These are phyloP conservation scores for Onychostruthus taczanowskii DNA, from an alignment of 2,113 vertebrate species.

Conservation along the genomic window DNA sequence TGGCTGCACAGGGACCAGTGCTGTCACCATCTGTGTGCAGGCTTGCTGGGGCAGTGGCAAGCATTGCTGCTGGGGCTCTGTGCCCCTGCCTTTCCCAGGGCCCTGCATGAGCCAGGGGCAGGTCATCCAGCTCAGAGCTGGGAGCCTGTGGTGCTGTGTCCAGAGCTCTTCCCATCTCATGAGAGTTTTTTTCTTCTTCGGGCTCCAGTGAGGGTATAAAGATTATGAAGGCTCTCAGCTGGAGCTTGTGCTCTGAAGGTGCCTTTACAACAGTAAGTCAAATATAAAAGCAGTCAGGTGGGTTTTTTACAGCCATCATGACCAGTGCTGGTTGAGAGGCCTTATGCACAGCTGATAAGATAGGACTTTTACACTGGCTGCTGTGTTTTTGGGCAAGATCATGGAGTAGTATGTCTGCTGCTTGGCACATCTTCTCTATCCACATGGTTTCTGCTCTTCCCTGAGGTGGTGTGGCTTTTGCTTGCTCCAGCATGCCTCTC, in stretches of 20 bases:
- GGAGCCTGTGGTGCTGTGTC: neutral
- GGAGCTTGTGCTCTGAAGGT: neutral
- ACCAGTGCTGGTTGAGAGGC: neutral
- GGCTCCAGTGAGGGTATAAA: neutral
- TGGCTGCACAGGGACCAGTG: neutral
- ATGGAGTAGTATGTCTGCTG: neutral
- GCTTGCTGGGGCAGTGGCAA: neutral
- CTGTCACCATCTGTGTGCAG: neutral
- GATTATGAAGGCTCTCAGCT: neutral
- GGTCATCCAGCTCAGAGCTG: neutral
- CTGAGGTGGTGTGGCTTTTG: neutral
- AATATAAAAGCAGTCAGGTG: neutral
- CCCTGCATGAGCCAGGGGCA: rapidly evolving
- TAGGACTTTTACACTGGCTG: neutral
- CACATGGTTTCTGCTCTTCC: neutral
- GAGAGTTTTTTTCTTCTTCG: neutral
- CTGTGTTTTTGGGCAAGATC: neutral
- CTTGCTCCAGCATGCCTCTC: neutral
- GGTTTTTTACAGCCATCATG: neutral
- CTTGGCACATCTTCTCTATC: neutral
- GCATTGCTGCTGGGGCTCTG: neutral
- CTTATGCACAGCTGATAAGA: neutral
- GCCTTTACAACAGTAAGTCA: neutral
- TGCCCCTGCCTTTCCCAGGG: neutral
- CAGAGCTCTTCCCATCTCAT: neutral